A percentile compares a stretch with the other conserved stretches of the same genome.
Evolutionary conservation across 2,888 invertebrate species (phyloP).

Genomic region (Bellardia bayeri): DNA sequence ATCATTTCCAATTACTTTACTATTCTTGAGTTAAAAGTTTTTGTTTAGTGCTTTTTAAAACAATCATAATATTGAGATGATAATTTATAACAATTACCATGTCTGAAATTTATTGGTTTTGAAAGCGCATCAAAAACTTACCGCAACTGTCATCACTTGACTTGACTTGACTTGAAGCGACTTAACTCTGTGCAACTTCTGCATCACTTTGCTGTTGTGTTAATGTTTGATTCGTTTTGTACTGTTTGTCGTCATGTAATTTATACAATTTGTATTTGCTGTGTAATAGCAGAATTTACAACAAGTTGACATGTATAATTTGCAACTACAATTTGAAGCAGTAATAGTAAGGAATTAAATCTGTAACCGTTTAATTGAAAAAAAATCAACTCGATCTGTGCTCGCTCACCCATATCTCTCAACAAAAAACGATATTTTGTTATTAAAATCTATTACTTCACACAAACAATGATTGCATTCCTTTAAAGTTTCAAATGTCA

Average conservation of each 20-base stretch:
- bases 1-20: not conserved
- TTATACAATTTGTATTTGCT: conserved; percentile 37
- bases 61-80: conserved; percentile 57
- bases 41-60: not conserved
- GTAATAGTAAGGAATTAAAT: conserved; percentile 27
- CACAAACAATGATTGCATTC: conserved; percentile 18
- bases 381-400: too few relatives aligned
- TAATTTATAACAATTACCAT: conserved; percentile 68
- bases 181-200: conserved; percentile 15
- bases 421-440: too few relatives aligned
- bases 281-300: conserved; percentile 17
- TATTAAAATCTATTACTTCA: too few relatives aligned
- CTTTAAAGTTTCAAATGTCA: conserved; percentile 14
- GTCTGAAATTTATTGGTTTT: conserved; percentile 74
- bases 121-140: conserved; percentile 80
- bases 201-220: conserved; percentile 44
- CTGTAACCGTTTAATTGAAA: too few relatives aligned
- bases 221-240: conserved; percentile 14
- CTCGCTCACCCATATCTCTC: too few relatives aligned
- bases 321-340: conserved; percentile 5
- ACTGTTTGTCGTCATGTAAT: conserved; percentile 20
- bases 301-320: not conserved
- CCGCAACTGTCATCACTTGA: conserved; percentile 78
- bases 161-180: conserved; percentile 21
- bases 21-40: not conserved